phyloP scores from a whole-genome alignment of 1,140 invertebrate species.

The Cotesia typhae region DNA sequence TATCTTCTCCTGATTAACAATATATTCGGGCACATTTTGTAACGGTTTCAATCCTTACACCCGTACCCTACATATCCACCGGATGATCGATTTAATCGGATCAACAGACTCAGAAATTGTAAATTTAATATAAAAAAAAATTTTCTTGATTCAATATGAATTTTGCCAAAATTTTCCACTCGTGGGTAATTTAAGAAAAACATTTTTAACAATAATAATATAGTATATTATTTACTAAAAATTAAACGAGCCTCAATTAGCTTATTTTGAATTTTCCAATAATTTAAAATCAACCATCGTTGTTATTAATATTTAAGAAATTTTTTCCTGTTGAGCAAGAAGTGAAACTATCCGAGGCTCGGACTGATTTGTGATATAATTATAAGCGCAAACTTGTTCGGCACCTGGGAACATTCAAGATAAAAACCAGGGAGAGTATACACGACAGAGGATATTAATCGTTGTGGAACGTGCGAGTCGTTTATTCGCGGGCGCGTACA shows the following conservation, averaged over 20 bases:
- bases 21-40: constrained; percentile 17
- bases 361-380: constrained; percentile 15
- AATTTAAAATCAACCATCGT: too few species aligned
- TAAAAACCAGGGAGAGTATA: constrained; percentile 1
- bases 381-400: constrained; percentile 8
- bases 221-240: too few species aligned
- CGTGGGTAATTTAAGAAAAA: too few species aligned
- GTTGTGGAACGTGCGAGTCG: constrained; percentile 47
- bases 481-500: constrained; percentile 36
- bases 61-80: constrained; percentile 14
- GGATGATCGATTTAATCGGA: constrained; percentile 10
- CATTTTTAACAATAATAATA: too few species aligned
- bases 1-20: constrained; percentile 22
- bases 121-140: neutral
- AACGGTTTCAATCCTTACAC: constrained; percentile 3
- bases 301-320: too few species aligned
- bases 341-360: too few species aligned
- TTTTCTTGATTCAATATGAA: neutral
- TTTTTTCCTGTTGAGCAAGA: too few species aligned
- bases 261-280: too few species aligned
- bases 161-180: too few species aligned
- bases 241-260: too few species aligned
- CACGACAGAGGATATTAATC: constrained; percentile 36
- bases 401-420: neutral
- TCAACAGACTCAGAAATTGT: neutral